A percentile compares a stretch with the other conserved stretches of the same genome.
These are phyloP conservation scores for Periophthalmodon schlosseri DNA, from an alignment of 2,113 vertebrate genomes.

Conservation along the genomic window DNA sequence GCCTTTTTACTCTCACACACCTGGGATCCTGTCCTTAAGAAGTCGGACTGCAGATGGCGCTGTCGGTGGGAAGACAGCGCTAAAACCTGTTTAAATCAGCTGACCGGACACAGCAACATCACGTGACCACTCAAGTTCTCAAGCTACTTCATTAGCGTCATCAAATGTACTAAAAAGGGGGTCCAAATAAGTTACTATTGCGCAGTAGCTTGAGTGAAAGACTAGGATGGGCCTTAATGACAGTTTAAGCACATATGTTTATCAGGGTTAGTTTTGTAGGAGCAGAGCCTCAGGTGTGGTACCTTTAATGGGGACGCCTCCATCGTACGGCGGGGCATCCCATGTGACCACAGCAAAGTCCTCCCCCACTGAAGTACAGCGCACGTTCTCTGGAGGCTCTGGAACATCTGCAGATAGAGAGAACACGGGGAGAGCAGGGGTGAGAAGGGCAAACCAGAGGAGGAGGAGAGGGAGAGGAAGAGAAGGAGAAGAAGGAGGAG, in stretches of 20 bases:
- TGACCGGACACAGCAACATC: too few relatives aligned
- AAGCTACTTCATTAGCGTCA: too few relatives aligned
- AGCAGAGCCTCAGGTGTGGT: constrained; percentile 43
- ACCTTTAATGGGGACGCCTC: constrained; percentile 86
- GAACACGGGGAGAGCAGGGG: constrained; percentile 23
- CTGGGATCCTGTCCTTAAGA: too few relatives aligned
- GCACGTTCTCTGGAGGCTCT: constrained; percentile 83
- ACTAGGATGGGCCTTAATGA: too few relatives aligned
- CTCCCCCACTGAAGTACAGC: constrained; percentile 84
- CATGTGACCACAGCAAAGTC: constrained; percentile 82
- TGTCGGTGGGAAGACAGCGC: too few relatives aligned
- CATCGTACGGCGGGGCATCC: constrained; percentile 85
- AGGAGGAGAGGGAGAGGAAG: background rate
- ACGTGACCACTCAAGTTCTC: too few relatives aligned
- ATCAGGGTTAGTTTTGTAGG: constrained; percentile 1
- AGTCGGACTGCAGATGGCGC: too few relatives aligned
- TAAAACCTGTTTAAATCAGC: too few relatives aligned
- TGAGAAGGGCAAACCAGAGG: constrained; percentile 1
- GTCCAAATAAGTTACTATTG: too few relatives aligned
- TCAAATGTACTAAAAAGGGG: too few relatives aligned
- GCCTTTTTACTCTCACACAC: too few relatives aligned
- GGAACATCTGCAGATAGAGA: constrained; percentile 82
- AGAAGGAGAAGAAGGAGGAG: background rate
- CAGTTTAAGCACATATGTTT: background rate
- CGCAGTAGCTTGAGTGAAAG: too few relatives aligned